Base-by-base conservation (phyloP, 64 coral and sea anemone genomes). In the Trachythela sp. region DNA sequence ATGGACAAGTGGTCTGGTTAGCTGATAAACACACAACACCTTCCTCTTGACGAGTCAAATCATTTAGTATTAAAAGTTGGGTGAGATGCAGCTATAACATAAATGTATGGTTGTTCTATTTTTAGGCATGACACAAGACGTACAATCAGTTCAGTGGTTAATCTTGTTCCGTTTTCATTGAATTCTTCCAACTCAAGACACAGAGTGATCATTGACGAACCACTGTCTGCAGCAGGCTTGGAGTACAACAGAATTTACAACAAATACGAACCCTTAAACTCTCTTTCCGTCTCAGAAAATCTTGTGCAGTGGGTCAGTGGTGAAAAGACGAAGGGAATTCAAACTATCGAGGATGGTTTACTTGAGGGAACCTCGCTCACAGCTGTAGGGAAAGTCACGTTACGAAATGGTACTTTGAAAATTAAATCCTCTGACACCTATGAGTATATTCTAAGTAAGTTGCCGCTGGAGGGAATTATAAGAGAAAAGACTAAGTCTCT, bases 261-360 rank as follows among this genome's bases (percentile, higher is more conserved):
- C 84, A 99, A 92, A 75, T 99, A 94, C 92, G 96, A 99, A 39
- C 96, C 96, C 40, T 48, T 92, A 18, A 51, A 88, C 39, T 80
- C 39, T 38, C 56, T 20, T 64, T 89, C 86, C 43, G 86, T 94
- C 34, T 85, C 93, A 31, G 85, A 94, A 40, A 93, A 87, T 45
- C 77, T 99, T 14, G 77, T 99, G 0, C 93, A 99, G 51, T 99
- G 96, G 96, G 96, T 87, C 40, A 95, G 83, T 85, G 96, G 96
- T 39, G 93, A 99, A 24, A 99, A 99, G 49, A 99, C 93, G 5
- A 99, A 99, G 80, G 96, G 96, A 26, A 94, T 94, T 84, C 96
- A 94, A 68, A 93, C 96, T 36, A 42, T 99, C 2, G 96, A 99
- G 48, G 89, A 93, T 35, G 91, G 92, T 80, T 31, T 99, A 33